Base-by-base conservation (phyloP, 35 echinoderm and acorn worm genomes). In the Heliocidaris erythrogramma region DNA sequence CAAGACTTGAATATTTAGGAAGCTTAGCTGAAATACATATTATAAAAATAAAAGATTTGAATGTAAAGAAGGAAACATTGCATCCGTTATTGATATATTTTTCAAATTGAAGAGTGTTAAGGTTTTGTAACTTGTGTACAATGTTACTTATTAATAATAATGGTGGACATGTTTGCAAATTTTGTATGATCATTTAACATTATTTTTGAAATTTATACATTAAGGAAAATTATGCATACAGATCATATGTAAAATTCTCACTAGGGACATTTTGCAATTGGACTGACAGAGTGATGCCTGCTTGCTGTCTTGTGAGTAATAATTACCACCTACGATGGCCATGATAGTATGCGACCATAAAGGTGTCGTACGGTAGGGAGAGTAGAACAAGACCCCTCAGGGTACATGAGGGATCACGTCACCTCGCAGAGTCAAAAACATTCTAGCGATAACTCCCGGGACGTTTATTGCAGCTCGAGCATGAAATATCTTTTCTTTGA, bases 401-500 rank as follows among this genome's bases (percentile, higher is more conserved):
- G 65, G 65, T 78, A 78, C 2, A 4, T 78, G 65, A 18, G 65
- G 65, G 65, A 89, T 89, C 87, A 89, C 31, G 87, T 89, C 47
- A 42, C 31, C 87, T 48, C 9, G 12, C 31, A 89, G 87, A 89
- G 87, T 89, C 87, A 89, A 89, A 89, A 89, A 89, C 87, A 89
- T 89, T 89, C 87, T 89, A 89, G 31, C 87, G 13, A 31, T 89
- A 89, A 89, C 47, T 89, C 47, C 47, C 47, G 87, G 47, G 87
- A 89, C 87, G 47, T 89, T 89, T 89, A 89, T 89, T 89, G 87
- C 87, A 13, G 31, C 87, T 48, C 31, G 47, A 89, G 87, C 31
- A 89, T 42, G 87, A 89, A 89, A 89, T 48, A 48, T 89, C 87
- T 32, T 89, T 32, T 48, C 87, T 42, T 89, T 89, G 87, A 89